Percentiles rank a stretch among this genome's conserved stretches.
Conservation (phyloP, 2,113 vertebrate genomes). For the Microtus montanus region DNA sequence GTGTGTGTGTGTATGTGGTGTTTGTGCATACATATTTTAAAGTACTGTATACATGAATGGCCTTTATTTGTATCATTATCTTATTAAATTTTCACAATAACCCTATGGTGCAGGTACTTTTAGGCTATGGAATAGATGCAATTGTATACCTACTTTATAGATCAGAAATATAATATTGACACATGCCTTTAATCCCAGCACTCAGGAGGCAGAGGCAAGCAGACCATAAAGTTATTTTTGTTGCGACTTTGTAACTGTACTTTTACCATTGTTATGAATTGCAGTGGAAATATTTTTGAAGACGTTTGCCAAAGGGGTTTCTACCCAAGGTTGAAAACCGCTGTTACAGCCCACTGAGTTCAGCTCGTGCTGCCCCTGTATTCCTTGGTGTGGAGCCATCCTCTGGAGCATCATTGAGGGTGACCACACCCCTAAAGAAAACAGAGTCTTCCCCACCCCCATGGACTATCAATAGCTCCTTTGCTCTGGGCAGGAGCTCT, state of each 20-base stretch:
- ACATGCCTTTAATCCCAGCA: not conserved
- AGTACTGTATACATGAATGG: not conserved
- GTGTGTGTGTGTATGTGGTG: not conserved
- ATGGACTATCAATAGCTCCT: not conserved
- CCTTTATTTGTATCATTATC: not conserved
- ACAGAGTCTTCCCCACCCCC: not conserved
- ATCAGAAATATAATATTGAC: not conserved
- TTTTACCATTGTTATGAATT: not conserved
- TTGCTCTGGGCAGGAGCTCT: not conserved
- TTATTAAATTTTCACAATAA: constrained; percentile 18
- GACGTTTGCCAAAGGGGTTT: not conserved
- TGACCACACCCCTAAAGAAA: not conserved
- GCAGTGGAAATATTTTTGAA: not conserved
- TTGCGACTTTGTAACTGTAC: not conserved
- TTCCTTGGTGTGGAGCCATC: not conserved
- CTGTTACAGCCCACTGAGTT: not conserved
- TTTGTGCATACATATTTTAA: not conserved
- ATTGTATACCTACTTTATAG: not conserved
- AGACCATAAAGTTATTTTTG: not conserved
- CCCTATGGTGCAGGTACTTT: not conserved
- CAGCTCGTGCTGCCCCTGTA: not conserved
- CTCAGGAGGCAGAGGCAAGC: not conserved
- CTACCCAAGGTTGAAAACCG: not conserved
- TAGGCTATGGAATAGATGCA: not conserved
- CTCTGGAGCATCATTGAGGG: not conserved